phyloP scores from a whole-genome alignment of 2,888 invertebrate genomes.

The Neoscelio sp. region DNA sequence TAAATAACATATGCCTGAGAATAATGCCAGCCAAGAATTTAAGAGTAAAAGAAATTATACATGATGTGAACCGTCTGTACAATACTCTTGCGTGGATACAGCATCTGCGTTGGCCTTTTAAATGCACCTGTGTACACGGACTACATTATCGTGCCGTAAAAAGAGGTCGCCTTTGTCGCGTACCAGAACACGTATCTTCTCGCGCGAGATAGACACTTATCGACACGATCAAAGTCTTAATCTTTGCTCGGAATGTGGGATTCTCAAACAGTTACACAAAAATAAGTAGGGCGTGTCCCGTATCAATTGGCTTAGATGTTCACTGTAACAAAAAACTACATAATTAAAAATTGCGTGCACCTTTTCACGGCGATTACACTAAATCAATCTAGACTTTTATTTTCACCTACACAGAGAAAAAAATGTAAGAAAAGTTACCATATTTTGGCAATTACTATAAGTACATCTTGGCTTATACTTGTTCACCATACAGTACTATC shows the following conservation, averaged over 20 bases:
- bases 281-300: constrained; percentile 23
- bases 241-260: neutral
- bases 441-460: too few relatives aligned
- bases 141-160: constrained; percentile 76
- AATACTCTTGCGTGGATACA: constrained; percentile 67
- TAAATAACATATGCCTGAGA: too few relatives aligned
- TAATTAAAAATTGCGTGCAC: too few relatives aligned
- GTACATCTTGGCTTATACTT: too few relatives aligned
- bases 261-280: neutral
- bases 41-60: constrained; percentile 11
- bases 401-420: too few relatives aligned
- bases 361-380: too few relatives aligned
- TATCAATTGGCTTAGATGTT: constrained; percentile 19
- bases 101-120: constrained; percentile 79
- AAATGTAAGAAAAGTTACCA: too few relatives aligned
- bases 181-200: constrained; percentile 60
- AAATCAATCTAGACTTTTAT: too few relatives aligned
- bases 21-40: constrained; percentile 4
- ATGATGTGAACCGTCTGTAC: constrained; percentile 12
- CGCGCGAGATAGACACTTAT: constrained; percentile 48
- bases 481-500: too few relatives aligned
- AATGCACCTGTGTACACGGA: constrained; percentile 82
- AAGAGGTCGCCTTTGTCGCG: constrained; percentile 78
- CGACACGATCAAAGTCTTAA: constrained; percentile 45
- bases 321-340: neutral